These are phyloP conservation scores for Anguilla japonica DNA, from an alignment of 2,113 vertebrate species.

Conservation along the genomic window DNA sequence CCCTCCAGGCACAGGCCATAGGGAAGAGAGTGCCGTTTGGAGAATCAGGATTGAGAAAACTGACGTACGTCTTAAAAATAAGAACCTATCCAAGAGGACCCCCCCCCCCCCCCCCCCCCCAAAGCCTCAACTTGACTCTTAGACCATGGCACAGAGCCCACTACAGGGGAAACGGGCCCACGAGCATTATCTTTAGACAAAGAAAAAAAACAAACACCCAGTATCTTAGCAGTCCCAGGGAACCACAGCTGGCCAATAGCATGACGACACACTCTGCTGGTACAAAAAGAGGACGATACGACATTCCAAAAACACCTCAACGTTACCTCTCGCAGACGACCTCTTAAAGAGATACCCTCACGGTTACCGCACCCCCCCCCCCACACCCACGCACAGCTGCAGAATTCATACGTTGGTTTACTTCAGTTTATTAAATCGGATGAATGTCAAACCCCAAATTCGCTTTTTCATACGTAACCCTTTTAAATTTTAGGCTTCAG, in stretches of 20 bases:
- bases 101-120: background rate
- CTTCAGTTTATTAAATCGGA: background rate
- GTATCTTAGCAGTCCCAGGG: background rate
- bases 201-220: background rate
- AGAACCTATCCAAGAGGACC: background rate
- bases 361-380: background rate
- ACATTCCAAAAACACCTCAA: constrained; percentile 32
- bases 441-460: background rate
- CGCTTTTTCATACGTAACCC: background rate
- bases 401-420: background rate
- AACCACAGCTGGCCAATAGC: background rate
- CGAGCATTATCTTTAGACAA: background rate
- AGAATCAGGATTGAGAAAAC: background rate
- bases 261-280: background rate
- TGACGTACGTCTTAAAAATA: background rate
- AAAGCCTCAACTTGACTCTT: background rate
- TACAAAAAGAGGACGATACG: background rate
- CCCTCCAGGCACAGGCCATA: constrained; percentile 25
- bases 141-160: background rate
- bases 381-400: background rate
- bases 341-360: background rate
- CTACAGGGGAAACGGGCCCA: background rate
- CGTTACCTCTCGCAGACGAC: background rate
- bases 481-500: background rate
- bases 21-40: background rate